Base-by-base conservation (phyloP, 2,888 invertebrate genomes). In the Phalera bucephala region DNA sequence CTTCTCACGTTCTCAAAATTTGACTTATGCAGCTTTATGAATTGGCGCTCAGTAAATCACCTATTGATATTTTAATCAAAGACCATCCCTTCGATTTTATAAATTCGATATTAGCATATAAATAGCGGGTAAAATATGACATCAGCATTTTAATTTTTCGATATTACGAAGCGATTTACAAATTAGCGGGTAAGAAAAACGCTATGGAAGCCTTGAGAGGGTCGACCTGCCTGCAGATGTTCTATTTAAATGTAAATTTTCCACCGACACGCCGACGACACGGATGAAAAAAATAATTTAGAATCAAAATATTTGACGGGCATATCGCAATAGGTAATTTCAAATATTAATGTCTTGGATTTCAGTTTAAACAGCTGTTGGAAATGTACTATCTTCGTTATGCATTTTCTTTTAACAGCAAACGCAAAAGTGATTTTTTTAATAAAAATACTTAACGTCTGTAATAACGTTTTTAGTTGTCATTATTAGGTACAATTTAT, bases 181-280 rank as follows among this genome's bases (percentile, higher is more conserved):
- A 89, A 89, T 88, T 89, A 89, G 86, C 85, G 80, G 77, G 79
- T 82, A 85, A 89, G 88, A 86, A 88, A 86, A 87, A 83, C 71
- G 80, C 71, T 59, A 63, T 71, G 68, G 72, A 76, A 75, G 72
- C 74, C 80, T 84, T 79, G 67, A 81, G 86, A 83, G 88, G 88
- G 87, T 83, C 78, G 82, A 76, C 68, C 71, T 72, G 75, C 77
- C 59, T 74, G 80, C 88, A 88, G 88, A 88, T 88, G 88, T 88
- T 85, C 88, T 81, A 89, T 88, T 89, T 89, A 88, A 86, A 89
- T 89, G 88, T 88, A 89, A 89, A 89, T 89, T 89, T 69, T 76
- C 45, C 64, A 68, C 68, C 75, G 65, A 78, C 77, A 84, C 76
- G 75, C 64, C 68, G 77, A 72, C 74, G 76, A 83, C 81, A 83